Percentiles rank a stretch among this genome's conserved stretches.
Evolutionary conservation across 30 jellyfish, hydroid and myxozoan genomes (phyloP).

Genomic region (Mastigias papua): DNA sequence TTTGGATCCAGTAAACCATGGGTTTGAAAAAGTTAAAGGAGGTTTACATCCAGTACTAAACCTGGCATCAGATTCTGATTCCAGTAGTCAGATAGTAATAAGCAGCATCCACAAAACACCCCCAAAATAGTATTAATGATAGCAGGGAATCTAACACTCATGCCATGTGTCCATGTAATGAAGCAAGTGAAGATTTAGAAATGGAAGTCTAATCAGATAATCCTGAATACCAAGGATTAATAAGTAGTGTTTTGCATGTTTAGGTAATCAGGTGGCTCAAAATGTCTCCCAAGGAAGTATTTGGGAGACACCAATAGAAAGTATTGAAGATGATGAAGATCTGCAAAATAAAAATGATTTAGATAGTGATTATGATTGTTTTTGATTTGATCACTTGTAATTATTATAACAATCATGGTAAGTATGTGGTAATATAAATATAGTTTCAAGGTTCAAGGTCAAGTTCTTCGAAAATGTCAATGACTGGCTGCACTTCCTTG

Average conservation of each 20-base stretch:
- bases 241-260: background rate
- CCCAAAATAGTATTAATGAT: background rate
- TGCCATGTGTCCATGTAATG: background rate
- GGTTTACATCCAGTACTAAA: background rate
- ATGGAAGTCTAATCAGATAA: background rate
- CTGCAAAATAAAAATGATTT: no score
- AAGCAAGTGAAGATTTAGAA: background rate
- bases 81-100: background rate
- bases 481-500: no score
- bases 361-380: no score
- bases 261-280: background rate
- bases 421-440: no score
- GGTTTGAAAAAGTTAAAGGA: slow-evolving; percentile 25
- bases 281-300: no score
- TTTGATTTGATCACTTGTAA: no score
- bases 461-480: no score
- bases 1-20: slow-evolving; percentile 23
- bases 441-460: no score
- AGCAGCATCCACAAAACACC: background rate
- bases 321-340: no score
- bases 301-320: no score
- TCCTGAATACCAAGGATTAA: background rate
- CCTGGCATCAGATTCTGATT: background rate
- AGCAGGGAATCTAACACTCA: background rate
- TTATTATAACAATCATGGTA: no score